Evolutionary conservation across 1,140 invertebrate species (phyloP).

Genomic region (Drosophila repleta): DNA sequence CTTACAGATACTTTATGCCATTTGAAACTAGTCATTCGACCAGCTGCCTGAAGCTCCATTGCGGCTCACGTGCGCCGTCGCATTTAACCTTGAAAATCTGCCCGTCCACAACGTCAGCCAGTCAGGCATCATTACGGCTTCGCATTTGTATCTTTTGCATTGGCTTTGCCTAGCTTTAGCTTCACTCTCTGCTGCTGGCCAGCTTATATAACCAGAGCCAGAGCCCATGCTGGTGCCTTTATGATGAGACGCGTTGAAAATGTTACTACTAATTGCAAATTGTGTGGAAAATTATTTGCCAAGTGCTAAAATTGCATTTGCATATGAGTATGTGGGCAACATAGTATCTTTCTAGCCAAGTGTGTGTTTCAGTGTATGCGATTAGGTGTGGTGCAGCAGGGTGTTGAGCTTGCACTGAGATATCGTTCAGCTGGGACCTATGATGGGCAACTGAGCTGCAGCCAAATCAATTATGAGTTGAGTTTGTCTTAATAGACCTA

Average conservation of each 20-base stretch:
- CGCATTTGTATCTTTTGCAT: conserved; percentile 22
- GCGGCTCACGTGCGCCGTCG: conserved; percentile 66
- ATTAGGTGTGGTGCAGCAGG: conserved; percentile 1
- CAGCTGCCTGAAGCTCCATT: conserved; percentile 51
- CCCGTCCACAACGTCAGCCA: conserved; percentile 23
- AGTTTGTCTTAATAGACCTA: no score
- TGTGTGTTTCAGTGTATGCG: conserved; percentile 2
- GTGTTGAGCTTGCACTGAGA: conserved; percentile 3
- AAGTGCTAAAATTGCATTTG: conserved; percentile 65
- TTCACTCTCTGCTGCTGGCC: conserved; percentile 44
- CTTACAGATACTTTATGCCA: conserved; percentile 74
- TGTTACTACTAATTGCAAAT: conserved; percentile 76
- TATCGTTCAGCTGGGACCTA: conserved; percentile 11
- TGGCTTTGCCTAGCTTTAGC: conserved; percentile 7
- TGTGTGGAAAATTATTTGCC: conserved; percentile 78
- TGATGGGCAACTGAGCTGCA: background rate
- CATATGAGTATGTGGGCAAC: conserved; percentile 45
- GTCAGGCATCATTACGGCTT: conserved; percentile 69
- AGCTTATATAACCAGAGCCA: conserved; percentile 65
- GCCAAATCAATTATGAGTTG: no score
- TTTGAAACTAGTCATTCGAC: conserved; percentile 71
- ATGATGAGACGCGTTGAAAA: conserved; percentile 65
- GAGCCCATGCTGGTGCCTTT: conserved; percentile 53
- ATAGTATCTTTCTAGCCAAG: background rate
- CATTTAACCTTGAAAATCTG: conserved; percentile 73